Conservation (phyloP, 2,113 vertebrate species). For the Chitala chitala region DNA sequence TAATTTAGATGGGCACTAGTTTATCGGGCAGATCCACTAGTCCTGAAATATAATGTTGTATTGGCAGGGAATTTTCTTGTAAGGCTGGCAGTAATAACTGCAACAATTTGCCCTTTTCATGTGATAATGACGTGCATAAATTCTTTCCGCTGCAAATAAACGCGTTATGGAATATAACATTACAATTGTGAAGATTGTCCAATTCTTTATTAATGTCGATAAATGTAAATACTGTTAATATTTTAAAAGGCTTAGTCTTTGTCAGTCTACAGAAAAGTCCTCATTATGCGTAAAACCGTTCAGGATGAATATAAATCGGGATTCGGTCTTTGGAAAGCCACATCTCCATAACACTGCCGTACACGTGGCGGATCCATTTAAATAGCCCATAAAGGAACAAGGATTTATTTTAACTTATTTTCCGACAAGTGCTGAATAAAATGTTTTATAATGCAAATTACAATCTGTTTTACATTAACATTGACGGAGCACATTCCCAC, state of each 20-base stretch:
- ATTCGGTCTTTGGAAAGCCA: background rate
- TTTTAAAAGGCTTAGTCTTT: background rate
- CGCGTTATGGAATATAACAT: no score
- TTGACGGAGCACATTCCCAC: background rate
- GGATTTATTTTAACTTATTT: slow-evolving; percentile 5
- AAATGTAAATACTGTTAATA: background rate
- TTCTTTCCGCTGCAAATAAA: no score
- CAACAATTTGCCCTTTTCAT: no score
- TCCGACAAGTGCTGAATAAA: background rate
- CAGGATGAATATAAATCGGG: background rate
- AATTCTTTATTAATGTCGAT: background rate
- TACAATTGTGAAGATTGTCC: background rate
- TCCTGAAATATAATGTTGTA: no score
- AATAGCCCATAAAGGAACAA: background rate
- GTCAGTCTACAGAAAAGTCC: background rate
- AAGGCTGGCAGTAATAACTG: no score
- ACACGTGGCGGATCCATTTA: background rate
- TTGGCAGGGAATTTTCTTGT: no score
- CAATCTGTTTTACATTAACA: background rate
- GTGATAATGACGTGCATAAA: no score
- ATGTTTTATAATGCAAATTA: slow-evolving; percentile 1
- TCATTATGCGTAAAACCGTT: background rate
- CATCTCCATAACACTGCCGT: background rate
- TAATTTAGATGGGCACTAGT: no score
- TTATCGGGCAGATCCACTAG: no score